Conservation (phyloP, 2,888 invertebrate species). For the Petrolisthes manimaculis region DNA sequence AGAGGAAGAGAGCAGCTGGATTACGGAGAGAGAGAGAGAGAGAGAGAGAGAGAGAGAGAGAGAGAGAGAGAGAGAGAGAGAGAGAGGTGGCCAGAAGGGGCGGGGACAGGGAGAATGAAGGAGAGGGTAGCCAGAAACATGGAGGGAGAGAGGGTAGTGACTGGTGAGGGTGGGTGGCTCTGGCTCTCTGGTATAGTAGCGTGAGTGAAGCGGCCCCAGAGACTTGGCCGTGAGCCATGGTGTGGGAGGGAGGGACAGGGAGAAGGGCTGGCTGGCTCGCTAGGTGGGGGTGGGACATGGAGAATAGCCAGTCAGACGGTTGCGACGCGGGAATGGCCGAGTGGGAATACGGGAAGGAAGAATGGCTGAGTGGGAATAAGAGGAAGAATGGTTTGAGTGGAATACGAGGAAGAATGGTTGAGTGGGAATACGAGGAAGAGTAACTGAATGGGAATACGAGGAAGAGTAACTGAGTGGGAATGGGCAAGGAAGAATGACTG, state of each 20-base stretch:
- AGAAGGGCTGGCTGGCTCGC: too few relatives aligned
- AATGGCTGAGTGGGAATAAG: not conserved
- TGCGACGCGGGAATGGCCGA: not conserved
- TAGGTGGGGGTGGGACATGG: not conserved
- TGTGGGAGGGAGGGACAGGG: not conserved
- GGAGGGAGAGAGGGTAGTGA: not conserved
- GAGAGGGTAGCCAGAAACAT: not conserved
- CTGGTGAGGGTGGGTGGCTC: too few relatives aligned
- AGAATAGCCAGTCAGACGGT: not conserved
- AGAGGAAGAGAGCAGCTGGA: not conserved
- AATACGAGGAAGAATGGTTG: not conserved
- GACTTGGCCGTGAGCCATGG: too few relatives aligned
- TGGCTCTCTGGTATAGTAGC: too few relatives aligned
- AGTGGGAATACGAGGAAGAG: not conserved
- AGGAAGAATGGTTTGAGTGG: not conserved
- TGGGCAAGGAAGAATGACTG: not conserved
- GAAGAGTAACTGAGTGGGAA: not conserved
- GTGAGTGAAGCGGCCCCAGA: too few relatives aligned
- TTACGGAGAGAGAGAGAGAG: constrained; percentile 10
- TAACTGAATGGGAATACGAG: not conserved
- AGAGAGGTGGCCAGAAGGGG: not conserved
- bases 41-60: not conserved
- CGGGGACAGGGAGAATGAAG: not conserved
- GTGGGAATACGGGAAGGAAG: not conserved
- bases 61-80: not conserved